Percentiles rank a stretch among this genome's conserved stretches.
Conservation (phyloP, 2,113 vertebrate genomes). For the Python bivittatus region DNA sequence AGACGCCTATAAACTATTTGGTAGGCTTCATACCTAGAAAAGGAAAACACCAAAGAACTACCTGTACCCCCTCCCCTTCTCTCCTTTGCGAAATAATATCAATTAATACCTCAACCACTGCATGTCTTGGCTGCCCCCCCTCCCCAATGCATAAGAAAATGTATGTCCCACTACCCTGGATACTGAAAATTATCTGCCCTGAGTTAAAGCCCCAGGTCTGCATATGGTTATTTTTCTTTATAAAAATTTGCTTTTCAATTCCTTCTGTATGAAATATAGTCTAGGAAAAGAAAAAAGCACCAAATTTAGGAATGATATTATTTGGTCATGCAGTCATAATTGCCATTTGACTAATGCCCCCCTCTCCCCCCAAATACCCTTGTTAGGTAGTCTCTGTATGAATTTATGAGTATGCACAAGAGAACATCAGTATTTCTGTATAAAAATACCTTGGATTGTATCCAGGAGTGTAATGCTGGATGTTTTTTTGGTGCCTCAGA, state of each 20-base stretch:
- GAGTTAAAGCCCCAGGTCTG: background rate
- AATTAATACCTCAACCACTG: background rate
- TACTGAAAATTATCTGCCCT: background rate
- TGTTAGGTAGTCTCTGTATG: background rate
- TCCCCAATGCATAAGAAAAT: background rate
- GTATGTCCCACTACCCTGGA: background rate
- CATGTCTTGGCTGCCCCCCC: background rate
- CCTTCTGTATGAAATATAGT: background rate
- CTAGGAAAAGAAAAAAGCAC: background rate
- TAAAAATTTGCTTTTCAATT: background rate
- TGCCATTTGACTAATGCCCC: background rate
- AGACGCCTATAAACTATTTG: background rate
- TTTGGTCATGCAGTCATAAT: background rate
- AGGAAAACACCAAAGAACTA: background rate
- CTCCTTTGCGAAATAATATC: background rate
- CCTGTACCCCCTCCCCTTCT: background rate
- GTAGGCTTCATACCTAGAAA: background rate
- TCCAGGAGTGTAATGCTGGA: background rate
- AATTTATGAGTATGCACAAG: background rate
- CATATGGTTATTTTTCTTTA: background rate
- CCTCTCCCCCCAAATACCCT: background rate
- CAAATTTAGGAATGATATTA: background rate
- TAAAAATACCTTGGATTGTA: background rate
- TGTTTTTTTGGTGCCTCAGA: background rate
- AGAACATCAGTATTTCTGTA: background rate